Evolutionary conservation across 2,113 vertebrate species (phyloP).

Genomic region (Nycticryphes semicollaris): DNA sequence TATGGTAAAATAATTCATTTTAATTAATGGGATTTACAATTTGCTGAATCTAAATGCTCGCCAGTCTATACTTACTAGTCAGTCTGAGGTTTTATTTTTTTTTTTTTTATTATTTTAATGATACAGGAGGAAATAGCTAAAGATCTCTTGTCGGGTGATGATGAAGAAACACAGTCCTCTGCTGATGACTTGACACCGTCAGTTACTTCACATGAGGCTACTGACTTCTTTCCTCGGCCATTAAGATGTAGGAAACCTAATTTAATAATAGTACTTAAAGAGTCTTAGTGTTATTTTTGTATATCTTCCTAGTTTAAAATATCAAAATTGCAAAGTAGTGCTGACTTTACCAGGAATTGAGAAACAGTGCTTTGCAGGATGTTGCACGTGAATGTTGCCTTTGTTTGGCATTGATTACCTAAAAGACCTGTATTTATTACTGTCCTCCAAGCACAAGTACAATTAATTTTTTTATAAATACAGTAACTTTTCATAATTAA

Average conservation of each 20-base stretch:
- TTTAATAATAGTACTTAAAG: background rate
- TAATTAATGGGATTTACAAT: background rate
- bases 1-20: background rate
- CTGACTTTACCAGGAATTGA: background rate
- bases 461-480: background rate
- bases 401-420: background rate
- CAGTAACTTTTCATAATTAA: background rate
- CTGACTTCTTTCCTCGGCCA: constrained; percentile 95
- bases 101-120: background rate
- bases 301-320: background rate
- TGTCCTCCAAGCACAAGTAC: background rate
- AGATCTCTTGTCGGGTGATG: constrained; percentile 92
- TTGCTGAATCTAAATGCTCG: background rate
- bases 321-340: background rate
- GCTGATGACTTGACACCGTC: constrained; percentile 97
- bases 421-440: background rate
- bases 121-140: constrained; percentile 94
- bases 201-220: constrained; percentile 94
- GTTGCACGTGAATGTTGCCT: background rate
- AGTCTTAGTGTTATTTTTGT: background rate
- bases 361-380: background rate
- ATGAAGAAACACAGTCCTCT: constrained; percentile 98
- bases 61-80: background rate
- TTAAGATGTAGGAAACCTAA: constrained; percentile 87
- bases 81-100: background rate